Evolutionary conservation across 2,888 invertebrate species (phyloP).

Genomic region (Brachyopa scutellaris): DNA sequence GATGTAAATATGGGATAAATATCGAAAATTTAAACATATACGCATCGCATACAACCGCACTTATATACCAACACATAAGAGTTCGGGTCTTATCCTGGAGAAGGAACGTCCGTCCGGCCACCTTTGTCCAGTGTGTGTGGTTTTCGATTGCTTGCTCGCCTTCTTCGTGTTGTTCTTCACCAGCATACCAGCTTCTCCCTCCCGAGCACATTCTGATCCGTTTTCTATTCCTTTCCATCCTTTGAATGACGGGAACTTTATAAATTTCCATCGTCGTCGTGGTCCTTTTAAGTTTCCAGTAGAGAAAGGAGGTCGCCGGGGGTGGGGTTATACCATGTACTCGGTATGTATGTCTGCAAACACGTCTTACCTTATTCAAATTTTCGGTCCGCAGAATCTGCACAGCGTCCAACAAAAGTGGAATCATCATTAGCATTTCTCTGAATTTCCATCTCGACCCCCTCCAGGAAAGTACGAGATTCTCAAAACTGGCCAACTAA

Average conservation of each 20-base stretch:
- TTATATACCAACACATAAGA: neutral
- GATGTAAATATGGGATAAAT: conserved; percentile 69
- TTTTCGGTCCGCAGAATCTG: conserved; percentile 62
- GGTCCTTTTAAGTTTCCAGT: conserved; percentile 54
- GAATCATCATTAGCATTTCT: conserved; percentile 67
- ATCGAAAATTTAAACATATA: conserved; percentile 64
- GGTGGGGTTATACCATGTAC: conserved; percentile 16
- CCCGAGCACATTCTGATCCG: conserved; percentile 1
- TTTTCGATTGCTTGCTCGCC: conserved; percentile 69
- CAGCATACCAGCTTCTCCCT: conserved; percentile 36
- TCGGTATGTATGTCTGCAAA: conserved; percentile 13
- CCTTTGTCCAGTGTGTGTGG: conserved; percentile 69
- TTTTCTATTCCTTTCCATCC: conserved; percentile 57
- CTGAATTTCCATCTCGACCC: conserved; percentile 33
- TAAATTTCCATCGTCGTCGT: conserved; percentile 62
- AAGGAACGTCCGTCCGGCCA: conserved; percentile 61
- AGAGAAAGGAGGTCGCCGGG: conserved; percentile 16
- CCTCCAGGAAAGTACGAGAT: conserved; percentile 28
- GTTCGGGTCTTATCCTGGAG: conserved; percentile 45
- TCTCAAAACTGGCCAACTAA: conserved; percentile 49
- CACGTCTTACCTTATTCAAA: conserved; percentile 71
- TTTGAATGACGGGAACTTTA: conserved; percentile 64
- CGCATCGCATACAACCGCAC: conserved; percentile 46
- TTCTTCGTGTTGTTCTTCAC: conserved; percentile 70
- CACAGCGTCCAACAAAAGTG: conserved; percentile 54